phyloP scores from a whole-genome alignment of 2,888 invertebrate species.

The Drosophila formosana region DNA sequence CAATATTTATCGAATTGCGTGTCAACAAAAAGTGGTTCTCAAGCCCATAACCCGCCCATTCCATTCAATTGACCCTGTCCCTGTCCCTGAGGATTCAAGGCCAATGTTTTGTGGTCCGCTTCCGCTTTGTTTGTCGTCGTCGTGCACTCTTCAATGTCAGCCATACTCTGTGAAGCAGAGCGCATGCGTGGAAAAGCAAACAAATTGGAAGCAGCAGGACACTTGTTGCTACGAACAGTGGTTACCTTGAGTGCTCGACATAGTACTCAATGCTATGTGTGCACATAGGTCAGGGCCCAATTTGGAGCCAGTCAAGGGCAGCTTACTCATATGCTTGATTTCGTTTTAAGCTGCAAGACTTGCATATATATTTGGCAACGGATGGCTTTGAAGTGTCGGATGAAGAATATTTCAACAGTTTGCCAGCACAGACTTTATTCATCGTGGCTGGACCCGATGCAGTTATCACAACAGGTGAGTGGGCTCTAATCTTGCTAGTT shows the following conservation, averaged over 20 bases:
- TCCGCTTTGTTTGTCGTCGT: conserved; percentile 60
- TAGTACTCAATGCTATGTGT: background rate
- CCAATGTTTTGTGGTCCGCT: conserved; percentile 65
- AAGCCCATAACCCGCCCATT: conserved; percentile 3
- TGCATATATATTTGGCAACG: conserved; percentile 87
- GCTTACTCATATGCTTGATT: conserved; percentile 23
- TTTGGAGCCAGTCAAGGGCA: conserved; percentile 61
- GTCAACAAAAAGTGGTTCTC: conserved; percentile 24
- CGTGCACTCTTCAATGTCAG: conserved; percentile 75
- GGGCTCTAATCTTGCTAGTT: background rate
- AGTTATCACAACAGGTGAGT: conserved; percentile 87
- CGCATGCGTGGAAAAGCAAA: conserved; percentile 58
- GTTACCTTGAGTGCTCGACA: conserved; percentile 15
- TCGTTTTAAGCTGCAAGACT: conserved; percentile 79
- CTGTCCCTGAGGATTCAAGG: conserved; percentile 69
- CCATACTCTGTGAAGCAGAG: conserved; percentile 14
- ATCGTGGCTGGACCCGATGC: conserved; percentile 86
- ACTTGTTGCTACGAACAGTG: conserved; percentile 63
- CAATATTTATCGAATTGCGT: conserved; percentile 52
- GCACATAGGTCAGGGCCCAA: conserved; percentile 50
- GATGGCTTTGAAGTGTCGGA: conserved; percentile 91
- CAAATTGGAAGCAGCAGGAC: conserved; percentile 22
- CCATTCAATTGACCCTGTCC: conserved; percentile 30
- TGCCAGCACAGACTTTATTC: conserved; percentile 91
- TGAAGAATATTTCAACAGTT: conserved; percentile 91